Conservation (phyloP, 2,797 vertebrate genomes). For the Chiloscyllium punctatum region DNA sequence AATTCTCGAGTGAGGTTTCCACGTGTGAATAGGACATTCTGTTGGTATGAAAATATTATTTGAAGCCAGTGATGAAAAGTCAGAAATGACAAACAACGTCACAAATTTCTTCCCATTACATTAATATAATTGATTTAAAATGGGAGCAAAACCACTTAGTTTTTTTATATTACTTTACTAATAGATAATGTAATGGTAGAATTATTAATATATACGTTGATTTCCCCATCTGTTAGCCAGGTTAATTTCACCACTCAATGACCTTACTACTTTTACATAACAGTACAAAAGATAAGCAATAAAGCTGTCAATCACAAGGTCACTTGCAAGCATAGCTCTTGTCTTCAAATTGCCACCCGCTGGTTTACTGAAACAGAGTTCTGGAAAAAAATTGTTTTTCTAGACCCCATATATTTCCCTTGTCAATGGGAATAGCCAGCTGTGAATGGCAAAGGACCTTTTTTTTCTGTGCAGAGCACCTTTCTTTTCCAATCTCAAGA, state of each 20-base stretch:
- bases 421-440: not conserved
- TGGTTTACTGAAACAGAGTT: not conserved
- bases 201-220: conserved; percentile 11
- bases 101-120: not conserved
- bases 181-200: not conserved
- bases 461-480: not conserved
- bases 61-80: not conserved
- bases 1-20: not conserved
- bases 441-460: not conserved
- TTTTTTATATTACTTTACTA: not conserved
- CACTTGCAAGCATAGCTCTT: not conserved
- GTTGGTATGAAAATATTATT: not conserved
- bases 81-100: not conserved
- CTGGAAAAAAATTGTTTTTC: conserved; percentile 7
- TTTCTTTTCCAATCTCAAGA: not conserved
- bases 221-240: conserved; percentile 11
- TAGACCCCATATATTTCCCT: not conserved
- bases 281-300: conserved; percentile 8
- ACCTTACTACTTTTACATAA: conserved; percentile 6
- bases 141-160: not conserved
- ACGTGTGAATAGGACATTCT: not conserved
- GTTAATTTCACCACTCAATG: conserved; percentile 27
- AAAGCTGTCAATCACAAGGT: conserved; percentile 29
- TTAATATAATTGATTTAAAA: not conserved
- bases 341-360: not conserved